Percentiles rank a stretch among this genome's conserved stretches.
Evolutionary conservation across 2,797 vertebrate genomes (phyloP).

Genomic region (Cirrhinus mrigala): DNA sequence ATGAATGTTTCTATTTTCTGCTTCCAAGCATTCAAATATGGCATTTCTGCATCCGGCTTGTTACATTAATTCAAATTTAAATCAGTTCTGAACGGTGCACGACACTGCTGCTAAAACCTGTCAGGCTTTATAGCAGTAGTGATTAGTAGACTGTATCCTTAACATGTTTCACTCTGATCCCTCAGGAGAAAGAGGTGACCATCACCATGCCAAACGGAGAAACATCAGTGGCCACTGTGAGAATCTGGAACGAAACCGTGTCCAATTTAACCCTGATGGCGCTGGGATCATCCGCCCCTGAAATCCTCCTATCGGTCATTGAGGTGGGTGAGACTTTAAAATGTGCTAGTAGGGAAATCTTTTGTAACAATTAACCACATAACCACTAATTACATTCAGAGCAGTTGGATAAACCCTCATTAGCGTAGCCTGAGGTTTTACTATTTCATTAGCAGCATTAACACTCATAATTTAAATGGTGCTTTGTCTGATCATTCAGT

Average conservation of each 20-base stretch:
- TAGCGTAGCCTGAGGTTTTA: constrained; percentile 11
- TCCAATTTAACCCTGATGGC: constrained; percentile 98
- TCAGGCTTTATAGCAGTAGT: neutral
- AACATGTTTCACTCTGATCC: neutral
- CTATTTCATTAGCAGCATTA: constrained; percentile 14
- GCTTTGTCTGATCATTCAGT: neutral
- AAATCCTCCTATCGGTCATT: constrained; percentile 94
- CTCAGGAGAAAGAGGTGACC: constrained; percentile 92
- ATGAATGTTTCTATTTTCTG: neutral
- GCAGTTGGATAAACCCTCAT: constrained; percentile 33
- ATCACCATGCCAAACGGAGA: constrained; percentile 92
- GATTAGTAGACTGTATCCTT: neutral
- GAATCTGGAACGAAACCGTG: constrained; percentile 94
- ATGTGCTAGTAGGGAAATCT: neutral
- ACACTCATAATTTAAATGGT: neutral
- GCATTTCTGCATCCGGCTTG: neutral
- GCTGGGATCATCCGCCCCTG: constrained; percentile 91
- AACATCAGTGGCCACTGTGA: constrained; percentile 86
- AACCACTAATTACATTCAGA: constrained; percentile 7
- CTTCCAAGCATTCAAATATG: neutral
- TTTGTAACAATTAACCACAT: neutral
- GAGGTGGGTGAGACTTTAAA: constrained; percentile 78
- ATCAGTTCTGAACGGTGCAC: neutral
- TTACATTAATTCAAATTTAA: neutral
- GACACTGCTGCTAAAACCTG: neutral